Evolutionary conservation across 2,797 vertebrate genomes (phyloP).

Genomic region (Alca torda): DNA sequence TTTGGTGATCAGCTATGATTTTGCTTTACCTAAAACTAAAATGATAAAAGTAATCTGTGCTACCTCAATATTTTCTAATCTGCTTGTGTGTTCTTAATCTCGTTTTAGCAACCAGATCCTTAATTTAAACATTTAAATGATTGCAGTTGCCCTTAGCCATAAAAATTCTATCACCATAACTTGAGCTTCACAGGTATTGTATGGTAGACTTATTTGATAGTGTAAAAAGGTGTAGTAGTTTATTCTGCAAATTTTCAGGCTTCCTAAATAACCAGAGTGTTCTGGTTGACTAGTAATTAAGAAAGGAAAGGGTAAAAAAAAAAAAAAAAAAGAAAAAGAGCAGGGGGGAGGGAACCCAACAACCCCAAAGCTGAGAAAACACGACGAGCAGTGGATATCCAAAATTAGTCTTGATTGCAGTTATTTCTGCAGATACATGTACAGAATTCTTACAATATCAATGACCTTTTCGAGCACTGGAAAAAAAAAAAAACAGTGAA

Average conservation of each 20-base stretch:
- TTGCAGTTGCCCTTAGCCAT: background rate
- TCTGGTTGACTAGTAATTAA: background rate
- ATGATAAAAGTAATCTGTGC: slow-evolving; percentile 33
- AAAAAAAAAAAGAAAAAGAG: too few relatives aligned
- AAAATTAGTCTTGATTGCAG: background rate
- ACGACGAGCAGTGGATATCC: background rate
- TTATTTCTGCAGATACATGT: background rate
- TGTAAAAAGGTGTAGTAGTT: background rate
- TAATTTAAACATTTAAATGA: background rate
- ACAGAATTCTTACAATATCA: background rate
- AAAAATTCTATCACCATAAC: background rate
- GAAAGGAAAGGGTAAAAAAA: background rate
- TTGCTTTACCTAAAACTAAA: slow-evolving; percentile 21
- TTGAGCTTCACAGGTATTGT: background rate
- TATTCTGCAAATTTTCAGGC: background rate
- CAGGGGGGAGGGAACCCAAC: background rate
- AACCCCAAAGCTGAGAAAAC: background rate
- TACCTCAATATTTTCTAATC: slow-evolving; percentile 49
- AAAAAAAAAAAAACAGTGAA: background rate
- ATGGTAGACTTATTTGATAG: background rate
- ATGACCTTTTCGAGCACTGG: background rate
- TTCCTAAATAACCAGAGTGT: background rate
- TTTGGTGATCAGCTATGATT: slow-evolving; percentile 13
- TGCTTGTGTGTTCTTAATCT: slow-evolving; percentile 59
- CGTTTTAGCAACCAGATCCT: background rate